Evolutionary conservation across 2,113 vertebrate species (phyloP).

Genomic region (Australoheros scitulus): DNA sequence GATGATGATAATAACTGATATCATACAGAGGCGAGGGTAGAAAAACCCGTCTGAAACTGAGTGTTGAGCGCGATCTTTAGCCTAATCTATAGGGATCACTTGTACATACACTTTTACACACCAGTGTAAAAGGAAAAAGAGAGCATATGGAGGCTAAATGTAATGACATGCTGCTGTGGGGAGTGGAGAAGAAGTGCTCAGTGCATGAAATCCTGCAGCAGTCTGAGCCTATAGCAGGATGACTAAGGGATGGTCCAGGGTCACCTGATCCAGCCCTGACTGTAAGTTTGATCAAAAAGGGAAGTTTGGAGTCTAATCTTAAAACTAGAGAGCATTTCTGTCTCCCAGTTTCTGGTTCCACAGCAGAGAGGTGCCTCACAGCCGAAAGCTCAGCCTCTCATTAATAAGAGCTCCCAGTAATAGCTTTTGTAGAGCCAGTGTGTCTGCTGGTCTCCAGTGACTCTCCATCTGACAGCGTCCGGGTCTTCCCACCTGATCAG

Average conservation of each 20-base stretch:
- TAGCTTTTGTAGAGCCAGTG: conserved; percentile 1
- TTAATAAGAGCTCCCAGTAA: neutral
- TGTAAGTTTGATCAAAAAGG: neutral
- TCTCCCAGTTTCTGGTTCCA: neutral
- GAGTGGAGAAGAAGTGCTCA: neutral
- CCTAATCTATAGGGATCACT: neutral
- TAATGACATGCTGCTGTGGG: neutral
- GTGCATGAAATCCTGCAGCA: too few species aligned
- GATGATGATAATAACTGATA: neutral
- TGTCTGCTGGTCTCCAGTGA: neutral
- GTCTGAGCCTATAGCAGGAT: too few species aligned
- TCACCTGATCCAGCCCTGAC: neutral
- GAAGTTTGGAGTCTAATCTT: neutral
- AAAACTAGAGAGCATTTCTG: neutral
- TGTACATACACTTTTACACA: neutral
- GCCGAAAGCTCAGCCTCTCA: neutral
- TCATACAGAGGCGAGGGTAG: neutral
- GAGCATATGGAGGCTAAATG: neutral
- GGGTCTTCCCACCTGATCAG: neutral
- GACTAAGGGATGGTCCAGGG: neutral
- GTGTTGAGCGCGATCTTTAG: neutral
- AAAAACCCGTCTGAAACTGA: neutral
- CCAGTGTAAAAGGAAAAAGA: neutral
- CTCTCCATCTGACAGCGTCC: neutral
- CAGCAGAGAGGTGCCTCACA: neutral